A percentile compares a stretch with the other conserved stretches of the same genome.
phyloP scores from a whole-genome alignment of 1,140 invertebrate genomes.

The Ladona fulva region DNA sequence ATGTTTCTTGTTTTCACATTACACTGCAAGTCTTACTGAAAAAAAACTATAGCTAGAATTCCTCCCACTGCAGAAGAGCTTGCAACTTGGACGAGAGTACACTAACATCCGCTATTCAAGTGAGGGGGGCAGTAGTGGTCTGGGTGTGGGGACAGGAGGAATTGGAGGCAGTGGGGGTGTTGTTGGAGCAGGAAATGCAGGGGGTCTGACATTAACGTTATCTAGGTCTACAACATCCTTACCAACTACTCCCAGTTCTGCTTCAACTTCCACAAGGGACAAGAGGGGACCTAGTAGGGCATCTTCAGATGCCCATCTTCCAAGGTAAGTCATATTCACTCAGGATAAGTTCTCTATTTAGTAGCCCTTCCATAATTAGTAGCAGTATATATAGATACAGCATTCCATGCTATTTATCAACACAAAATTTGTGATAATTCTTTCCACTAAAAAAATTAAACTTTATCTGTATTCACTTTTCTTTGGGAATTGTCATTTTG shows the following conservation, averaged over 20 bases:
- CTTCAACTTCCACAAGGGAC: constrained; percentile 15
- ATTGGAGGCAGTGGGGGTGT: background rate
- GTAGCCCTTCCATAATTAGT: too few species aligned
- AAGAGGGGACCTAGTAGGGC: constrained; percentile 23
- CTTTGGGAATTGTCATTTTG: too few species aligned
- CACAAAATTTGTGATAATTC: too few species aligned
- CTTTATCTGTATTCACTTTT: too few species aligned
- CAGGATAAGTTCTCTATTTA: too few species aligned
- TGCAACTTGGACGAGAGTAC: constrained; percentile 78
- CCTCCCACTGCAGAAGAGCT: constrained; percentile 50
- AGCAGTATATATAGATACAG: too few species aligned
- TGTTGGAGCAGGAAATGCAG: background rate
- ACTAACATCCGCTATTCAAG: constrained; percentile 69
- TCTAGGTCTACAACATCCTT: constrained; percentile 28
- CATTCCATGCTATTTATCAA: too few species aligned
- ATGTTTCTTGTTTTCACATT: background rate
- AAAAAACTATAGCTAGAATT: constrained; percentile 10
- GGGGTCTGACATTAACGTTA: constrained; percentile 22
- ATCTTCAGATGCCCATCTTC: constrained; percentile 23
- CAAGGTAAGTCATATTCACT: too few species aligned
- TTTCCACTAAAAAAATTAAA: too few species aligned
- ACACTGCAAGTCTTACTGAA: background rate
- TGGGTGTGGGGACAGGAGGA: constrained; percentile 11
- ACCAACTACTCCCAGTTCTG: constrained; percentile 27
- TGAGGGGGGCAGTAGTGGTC: constrained; percentile 6